These are phyloP conservation scores for Limenitis arthemis DNA, from an alignment of 2,888 invertebrate genomes.

Conservation along the genomic window DNA sequence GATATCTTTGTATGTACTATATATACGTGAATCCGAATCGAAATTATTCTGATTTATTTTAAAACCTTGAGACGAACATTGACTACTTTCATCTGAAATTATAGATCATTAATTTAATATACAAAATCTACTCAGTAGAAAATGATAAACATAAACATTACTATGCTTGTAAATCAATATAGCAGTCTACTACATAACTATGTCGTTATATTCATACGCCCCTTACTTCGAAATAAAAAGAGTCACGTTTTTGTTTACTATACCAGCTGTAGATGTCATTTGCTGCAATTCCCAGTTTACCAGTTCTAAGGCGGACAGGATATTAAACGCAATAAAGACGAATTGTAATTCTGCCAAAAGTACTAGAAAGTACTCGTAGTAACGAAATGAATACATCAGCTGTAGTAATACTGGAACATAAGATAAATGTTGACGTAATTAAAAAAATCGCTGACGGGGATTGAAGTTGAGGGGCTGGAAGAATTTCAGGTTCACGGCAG, in stretches of 20 bases:
- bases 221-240: background rate
- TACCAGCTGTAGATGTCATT: background rate
- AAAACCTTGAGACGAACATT: too few species aligned
- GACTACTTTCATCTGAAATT: too few species aligned
- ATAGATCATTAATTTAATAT: too few species aligned
- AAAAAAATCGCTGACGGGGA: too few species aligned
- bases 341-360: constrained; percentile 14
- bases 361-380: constrained; percentile 10
- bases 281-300: constrained; percentile 7
- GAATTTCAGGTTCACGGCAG: too few species aligned
- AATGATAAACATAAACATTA: too few species aligned
- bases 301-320: constrained; percentile 3
- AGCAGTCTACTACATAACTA: too few species aligned
- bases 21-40: background rate
- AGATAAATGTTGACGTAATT: background rate
- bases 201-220: too few species aligned
- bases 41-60: too few species aligned
- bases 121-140: too few species aligned
- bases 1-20: background rate
- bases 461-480: too few species aligned
- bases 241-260: background rate
- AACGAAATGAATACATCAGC: constrained; percentile 12
- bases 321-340: constrained; percentile 3
- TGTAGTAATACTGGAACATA: constrained; percentile 9
- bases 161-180: too few species aligned